Evolutionary conservation across 2,888 invertebrate species (phyloP), one percentile per base, ranked within the genome.

Genomic region (Abrostola tripartita): DNA sequence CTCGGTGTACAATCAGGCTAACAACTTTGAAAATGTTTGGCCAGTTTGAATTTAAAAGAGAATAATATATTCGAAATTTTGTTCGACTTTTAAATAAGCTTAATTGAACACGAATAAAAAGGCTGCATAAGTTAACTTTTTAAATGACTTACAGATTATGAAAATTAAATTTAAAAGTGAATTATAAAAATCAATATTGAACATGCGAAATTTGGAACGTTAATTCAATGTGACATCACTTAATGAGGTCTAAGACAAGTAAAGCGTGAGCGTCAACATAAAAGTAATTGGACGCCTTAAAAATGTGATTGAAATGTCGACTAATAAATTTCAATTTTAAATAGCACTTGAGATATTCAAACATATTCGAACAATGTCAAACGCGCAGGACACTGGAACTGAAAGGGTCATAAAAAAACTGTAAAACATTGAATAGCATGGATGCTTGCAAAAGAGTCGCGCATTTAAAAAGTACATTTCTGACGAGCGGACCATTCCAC

Each of bases 351-450:
- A 63, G 63, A 67, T 51, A 52, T 54, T 55, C 52, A 51, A 37
- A 68, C 51, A 47, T 42, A 69, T 74, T 78, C 55, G 11, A 60
- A 52, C 40, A 56, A 74, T 52, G 71, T 70, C 57, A 65, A 70
- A 63, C 68, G 65, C 57, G 59, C 64, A 50, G 37, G 52, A 70
- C 53, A 63, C 40, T 52, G 12, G 11, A 65, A 55, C 44, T 74
- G 55, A 71, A 76, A 64, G 35, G 37, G 63, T 58, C 52, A 59
- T 74, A 76, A 76, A 78, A 71, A 55, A 14, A 55, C 62, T 56
- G 44, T 72, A 64, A 71, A 73, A 69, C 59, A 50, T 51, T 56
- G 57, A 70, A 73, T 74, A 66, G 7, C 57, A 47, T 10, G 11
- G 47, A 71, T 60, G 50, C 60, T 58, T 59, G 40, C 47, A 41